These are phyloP conservation scores for Miniopterus natalensis DNA, from an alignment of 2,113 vertebrate genomes.

Conservation along the genomic window DNA sequence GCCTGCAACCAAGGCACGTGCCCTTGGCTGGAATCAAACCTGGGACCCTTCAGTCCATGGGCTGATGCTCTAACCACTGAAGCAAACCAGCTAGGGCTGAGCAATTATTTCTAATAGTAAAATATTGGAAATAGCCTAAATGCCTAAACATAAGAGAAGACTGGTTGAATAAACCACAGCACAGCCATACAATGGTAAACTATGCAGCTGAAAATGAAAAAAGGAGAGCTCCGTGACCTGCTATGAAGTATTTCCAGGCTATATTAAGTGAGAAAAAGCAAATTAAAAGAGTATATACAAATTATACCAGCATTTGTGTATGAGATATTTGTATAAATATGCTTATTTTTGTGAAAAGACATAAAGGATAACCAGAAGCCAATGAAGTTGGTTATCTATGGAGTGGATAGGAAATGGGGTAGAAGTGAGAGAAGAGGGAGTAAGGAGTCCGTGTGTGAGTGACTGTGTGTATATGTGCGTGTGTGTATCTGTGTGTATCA, in stretches of 20 bases:
- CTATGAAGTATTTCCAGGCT: not conserved
- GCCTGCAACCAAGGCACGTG: too few species aligned
- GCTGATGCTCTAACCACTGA: too few species aligned
- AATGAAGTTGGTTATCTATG: not conserved
- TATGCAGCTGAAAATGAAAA: not conserved
- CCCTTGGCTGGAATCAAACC: too few species aligned
- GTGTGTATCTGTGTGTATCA: not conserved
- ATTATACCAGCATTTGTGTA: not conserved
- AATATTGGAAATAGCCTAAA: not conserved
- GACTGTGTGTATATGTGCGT: not conserved
- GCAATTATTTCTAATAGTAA: slow-evolving; percentile 30
- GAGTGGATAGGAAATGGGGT: not conserved
- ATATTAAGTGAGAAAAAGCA: not conserved
- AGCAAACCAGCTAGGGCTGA: not conserved
- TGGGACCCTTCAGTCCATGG: too few species aligned
- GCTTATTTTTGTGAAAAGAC: slow-evolving; percentile 54
- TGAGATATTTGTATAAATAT: not conserved
- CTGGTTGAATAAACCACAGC: not conserved
- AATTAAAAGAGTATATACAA: not conserved
- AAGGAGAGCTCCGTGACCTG: not conserved
- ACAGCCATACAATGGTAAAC: not conserved
- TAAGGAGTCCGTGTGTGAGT: not conserved
- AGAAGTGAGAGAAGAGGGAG: not conserved
- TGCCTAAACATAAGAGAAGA: not conserved
- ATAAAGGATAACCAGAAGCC: not conserved